Conservation (phyloP, 2,888 invertebrate species). For the Epistrophe grossulariae region DNA sequence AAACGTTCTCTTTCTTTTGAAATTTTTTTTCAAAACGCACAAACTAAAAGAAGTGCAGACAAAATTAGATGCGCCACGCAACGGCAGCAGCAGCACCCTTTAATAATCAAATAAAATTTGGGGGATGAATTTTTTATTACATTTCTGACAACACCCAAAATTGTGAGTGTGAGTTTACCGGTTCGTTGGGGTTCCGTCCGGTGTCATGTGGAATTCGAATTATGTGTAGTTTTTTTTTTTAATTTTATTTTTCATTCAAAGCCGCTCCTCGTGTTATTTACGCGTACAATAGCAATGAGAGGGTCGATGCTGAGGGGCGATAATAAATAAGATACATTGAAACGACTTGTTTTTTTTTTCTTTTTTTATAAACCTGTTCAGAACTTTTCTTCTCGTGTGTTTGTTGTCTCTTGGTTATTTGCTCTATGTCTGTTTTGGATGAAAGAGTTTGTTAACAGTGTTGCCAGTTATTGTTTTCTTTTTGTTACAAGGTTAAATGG, state of each 20-base stretch:
- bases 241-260: slow-evolving; percentile 56
- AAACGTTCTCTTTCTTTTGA: slow-evolving; percentile 13
- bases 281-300: slow-evolving; percentile 18
- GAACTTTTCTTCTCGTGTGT: slow-evolving; percentile 35
- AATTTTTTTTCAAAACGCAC: background rate
- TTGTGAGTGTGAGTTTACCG: slow-evolving; percentile 39
- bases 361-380: slow-evolving; percentile 25
- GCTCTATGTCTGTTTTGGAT: slow-evolving; percentile 32
- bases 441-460: slow-evolving; percentile 46
- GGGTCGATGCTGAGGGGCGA: slow-evolving; percentile 22
- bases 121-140: slow-evolving; percentile 68
- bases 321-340: slow-evolving; percentile 26
- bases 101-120: slow-evolving; percentile 7
- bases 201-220: slow-evolving; percentile 39
- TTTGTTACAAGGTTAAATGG: background rate
- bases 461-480: slow-evolving; percentile 41
- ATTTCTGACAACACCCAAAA: slow-evolving; percentile 67
- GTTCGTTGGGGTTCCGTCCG: slow-evolving; percentile 52
- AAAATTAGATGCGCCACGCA: slow-evolving; percentile 58
- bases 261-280: slow-evolving; percentile 59
- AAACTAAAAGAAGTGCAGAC: slow-evolving; percentile 47
- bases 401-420: slow-evolving; percentile 23
- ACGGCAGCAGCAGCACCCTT: slow-evolving; percentile 15
- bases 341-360: slow-evolving; percentile 5
- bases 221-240: slow-evolving; percentile 8